Base-by-base conservation (phyloP, 2,113 vertebrate genomes). In the Speoplatyrhinus poulsoni region DNA sequence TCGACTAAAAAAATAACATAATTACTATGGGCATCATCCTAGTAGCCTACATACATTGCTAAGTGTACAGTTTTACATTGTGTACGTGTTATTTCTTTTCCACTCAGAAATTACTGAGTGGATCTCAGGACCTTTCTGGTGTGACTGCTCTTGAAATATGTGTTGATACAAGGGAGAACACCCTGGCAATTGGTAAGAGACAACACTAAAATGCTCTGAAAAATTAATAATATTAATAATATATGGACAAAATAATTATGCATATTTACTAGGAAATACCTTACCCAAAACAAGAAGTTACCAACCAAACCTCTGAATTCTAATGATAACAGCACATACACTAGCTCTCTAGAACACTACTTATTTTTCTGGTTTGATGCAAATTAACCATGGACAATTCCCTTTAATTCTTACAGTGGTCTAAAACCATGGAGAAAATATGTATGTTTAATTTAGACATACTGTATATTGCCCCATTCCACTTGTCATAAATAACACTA, bases 181-280 rank as follows among this genome's bases (percentile, higher is more conserved):
- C 91, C 71, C 82, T 99, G 85, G 94, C 95, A 8, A 95, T 99
- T 33, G 97, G 98, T 99, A 87, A 97, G 95, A 73, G 59, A 60
- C 7, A 19, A 36, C 64, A 65, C 13, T 50, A 47, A 16, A 17
- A 16, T 17, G 16, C 16, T 56, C 15, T 17, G 16, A 9, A 16
- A 17, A 56, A 56, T 19, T 0, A 56, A 17, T n/a, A 56, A 7
- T 55, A 54, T 15, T 54, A 15, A n/a, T n/a, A n/a, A n/a, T 17
- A 41, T 41, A 41, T 5, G 36, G 36, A 41, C 36, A 41, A 41
- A 10, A 3, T 16, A 26, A 56, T 56, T 41, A 41, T 41, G 36
- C 36, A 41, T 41, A 6, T 41, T 41, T 41, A 41, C 36, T 41
- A 5, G 36, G 36, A 41, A 6, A 8, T 41, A 41, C 36, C 36